These are phyloP conservation scores for Leptosomus discolor DNA, from an alignment of 2,113 vertebrate genomes.

Conservation along the genomic window DNA sequence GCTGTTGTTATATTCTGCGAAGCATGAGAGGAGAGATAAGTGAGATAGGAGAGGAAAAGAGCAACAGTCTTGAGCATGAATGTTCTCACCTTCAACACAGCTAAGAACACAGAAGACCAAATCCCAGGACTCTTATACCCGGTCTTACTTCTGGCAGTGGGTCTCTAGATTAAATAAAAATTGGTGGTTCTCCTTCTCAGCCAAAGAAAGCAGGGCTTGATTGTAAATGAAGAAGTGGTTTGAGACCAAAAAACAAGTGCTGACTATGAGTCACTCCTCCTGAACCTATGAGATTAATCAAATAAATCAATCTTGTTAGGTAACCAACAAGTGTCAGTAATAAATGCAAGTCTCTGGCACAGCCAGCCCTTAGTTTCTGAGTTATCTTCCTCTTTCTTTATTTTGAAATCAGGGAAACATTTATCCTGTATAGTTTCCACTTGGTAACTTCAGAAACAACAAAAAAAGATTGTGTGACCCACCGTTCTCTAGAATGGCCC, in stretches of 20 bases:
- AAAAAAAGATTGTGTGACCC: conserved; percentile 35
- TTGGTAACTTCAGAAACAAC: conserved; percentile 24
- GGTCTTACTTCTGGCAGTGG: background rate
- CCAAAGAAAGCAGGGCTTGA: background rate
- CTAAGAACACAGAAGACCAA: background rate
- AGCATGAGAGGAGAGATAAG: background rate
- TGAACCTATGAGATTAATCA: background rate
- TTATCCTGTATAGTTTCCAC: background rate
- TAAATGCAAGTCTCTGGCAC: background rate
- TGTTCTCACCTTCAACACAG: background rate
- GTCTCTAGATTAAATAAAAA: background rate
- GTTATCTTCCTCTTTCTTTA: background rate
- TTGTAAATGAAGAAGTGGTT: background rate
- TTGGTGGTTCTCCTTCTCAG: background rate
- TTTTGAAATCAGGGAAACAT: conserved; percentile 19
- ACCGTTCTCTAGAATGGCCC: conserved; percentile 9
- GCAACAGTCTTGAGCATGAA: background rate
- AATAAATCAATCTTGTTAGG: background rate
- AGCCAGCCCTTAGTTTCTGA: background rate
- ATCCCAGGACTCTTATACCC: fast-evolving
- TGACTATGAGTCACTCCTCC: background rate
- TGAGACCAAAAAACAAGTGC: background rate
- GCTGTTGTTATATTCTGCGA: background rate
- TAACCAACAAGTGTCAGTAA: background rate
- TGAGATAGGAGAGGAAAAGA: background rate